Evolutionary conservation across 2,888 invertebrate species (phyloP).

Genomic region (Ptychoptera albimana): DNA sequence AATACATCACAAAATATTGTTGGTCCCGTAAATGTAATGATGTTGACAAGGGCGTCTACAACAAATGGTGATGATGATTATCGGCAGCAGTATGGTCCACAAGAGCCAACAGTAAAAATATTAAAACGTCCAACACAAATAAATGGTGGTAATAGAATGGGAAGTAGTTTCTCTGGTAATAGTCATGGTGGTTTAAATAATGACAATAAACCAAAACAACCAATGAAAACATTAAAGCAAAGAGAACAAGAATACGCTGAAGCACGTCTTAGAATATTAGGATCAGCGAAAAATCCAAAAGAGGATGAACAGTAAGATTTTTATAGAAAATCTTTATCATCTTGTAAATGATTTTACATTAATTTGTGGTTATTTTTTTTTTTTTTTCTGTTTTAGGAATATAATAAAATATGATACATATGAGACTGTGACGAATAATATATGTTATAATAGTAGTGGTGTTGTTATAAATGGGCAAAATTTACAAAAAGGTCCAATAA

Average conservation of each 20-base stretch:
- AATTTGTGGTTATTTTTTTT: too few species aligned
- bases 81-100: slow-evolving; percentile 62
- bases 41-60: slow-evolving; percentile 30
- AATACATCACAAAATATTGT: slow-evolving; percentile 1
- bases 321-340: too few species aligned
- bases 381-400: too few species aligned
- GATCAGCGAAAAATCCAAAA: slow-evolving; percentile 67
- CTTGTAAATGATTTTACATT: slow-evolving; percentile 19
- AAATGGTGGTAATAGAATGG: slow-evolving; percentile 5
- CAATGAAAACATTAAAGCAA: slow-evolving; percentile 72
- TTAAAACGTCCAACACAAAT: slow-evolving; percentile 50
- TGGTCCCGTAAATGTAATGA: not conserved
- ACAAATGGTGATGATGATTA: slow-evolving; percentile 60
- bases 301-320: slow-evolving; percentile 42
- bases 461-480: too few species aligned
- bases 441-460: too few species aligned
- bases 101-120: slow-evolving; percentile 71
- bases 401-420: too few species aligned
- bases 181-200: slow-evolving; percentile 42
- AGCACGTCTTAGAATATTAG: slow-evolving; percentile 77
- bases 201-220: slow-evolving; percentile 51
- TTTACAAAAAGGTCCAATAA: too few species aligned
- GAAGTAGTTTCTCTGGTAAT: slow-evolving; percentile 19
- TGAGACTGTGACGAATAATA: too few species aligned
- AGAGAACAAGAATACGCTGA: slow-evolving; percentile 89